Evolutionary conservation across 2,888 invertebrate species (phyloP).

Genomic region (Cephalotes varians): DNA sequence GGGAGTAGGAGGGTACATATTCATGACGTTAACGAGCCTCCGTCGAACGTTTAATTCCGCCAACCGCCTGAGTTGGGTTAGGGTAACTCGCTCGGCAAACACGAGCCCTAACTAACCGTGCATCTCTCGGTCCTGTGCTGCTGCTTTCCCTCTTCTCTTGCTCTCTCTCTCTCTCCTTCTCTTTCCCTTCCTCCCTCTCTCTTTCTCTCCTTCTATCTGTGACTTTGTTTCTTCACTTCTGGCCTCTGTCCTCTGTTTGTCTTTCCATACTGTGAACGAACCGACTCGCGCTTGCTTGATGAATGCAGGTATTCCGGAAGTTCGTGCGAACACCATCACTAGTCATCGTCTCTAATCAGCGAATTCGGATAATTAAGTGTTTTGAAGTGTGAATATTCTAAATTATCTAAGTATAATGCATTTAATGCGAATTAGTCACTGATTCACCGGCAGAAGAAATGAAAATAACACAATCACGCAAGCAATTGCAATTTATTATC

Average conservation of each 20-base stretch:
- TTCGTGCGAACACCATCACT: constrained; percentile 54
- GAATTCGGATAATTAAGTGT: constrained; percentile 40
- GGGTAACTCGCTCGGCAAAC: constrained; percentile 86
- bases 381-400: neutral
- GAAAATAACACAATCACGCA: neutral
- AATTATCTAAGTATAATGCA: constrained; percentile 16
- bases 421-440: constrained; percentile 16
- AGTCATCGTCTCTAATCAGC: constrained; percentile 50
- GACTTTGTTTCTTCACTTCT: constrained; percentile 51
- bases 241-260: constrained; percentile 77
- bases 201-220: constrained; percentile 52
- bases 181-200: constrained; percentile 11
- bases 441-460: neutral
- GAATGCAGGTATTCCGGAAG: constrained; percentile 70
- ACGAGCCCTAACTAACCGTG: constrained; percentile 86
- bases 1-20: constrained; percentile 85
- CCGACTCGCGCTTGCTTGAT: constrained; percentile 71
- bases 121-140: constrained; percentile 79
- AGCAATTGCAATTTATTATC: neutral
- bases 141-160: constrained; percentile 54
- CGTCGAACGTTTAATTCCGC: constrained; percentile 86
- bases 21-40: constrained; percentile 86
- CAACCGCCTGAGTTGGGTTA: constrained; percentile 85
- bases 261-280: constrained; percentile 79
- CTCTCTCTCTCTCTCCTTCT: neutral